Conservation (phyloP, 2,797 vertebrate species). For the Aplochiton taeniatus region DNA sequence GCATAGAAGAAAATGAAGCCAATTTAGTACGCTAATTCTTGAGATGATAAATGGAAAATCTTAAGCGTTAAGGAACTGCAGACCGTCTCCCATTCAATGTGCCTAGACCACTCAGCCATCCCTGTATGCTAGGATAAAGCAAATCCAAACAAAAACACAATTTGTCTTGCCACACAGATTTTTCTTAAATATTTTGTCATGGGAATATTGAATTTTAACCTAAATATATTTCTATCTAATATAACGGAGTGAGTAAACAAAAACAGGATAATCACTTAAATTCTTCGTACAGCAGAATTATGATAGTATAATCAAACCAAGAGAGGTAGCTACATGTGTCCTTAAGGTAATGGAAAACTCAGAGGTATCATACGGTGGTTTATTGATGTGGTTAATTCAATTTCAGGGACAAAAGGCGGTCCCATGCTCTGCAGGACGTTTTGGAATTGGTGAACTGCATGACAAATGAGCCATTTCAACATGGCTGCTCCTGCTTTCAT, state of each 20-base stretch:
- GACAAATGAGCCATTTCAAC: constrained; percentile 8
- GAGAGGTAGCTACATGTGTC: not conserved
- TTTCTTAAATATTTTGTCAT: too few species aligned
- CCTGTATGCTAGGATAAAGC: too few species aligned
- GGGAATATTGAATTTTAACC: too few species aligned
- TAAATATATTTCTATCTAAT: too few species aligned
- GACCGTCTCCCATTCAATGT: too few species aligned
- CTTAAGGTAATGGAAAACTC: constrained; percentile 8
- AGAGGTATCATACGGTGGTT: not conserved
- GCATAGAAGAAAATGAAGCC: not conserved
- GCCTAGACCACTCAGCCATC: too few species aligned
- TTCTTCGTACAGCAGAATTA: too few species aligned
- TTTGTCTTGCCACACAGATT: too few species aligned
- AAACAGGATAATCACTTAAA: too few species aligned
- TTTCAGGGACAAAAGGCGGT: not conserved
- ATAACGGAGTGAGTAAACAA: too few species aligned
- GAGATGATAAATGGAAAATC: not conserved
- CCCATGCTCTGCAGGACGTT: not conserved
- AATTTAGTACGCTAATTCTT: not conserved
- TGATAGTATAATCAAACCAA: not conserved
- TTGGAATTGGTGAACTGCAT: not conserved
- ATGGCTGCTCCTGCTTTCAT: not conserved
- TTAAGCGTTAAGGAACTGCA: too few species aligned
- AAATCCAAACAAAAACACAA: too few species aligned
- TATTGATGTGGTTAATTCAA: constrained; percentile 15